Evolutionary conservation across 2,113 vertebrate genomes (phyloP).

Genomic region (Puntigrus tetrazona): DNA sequence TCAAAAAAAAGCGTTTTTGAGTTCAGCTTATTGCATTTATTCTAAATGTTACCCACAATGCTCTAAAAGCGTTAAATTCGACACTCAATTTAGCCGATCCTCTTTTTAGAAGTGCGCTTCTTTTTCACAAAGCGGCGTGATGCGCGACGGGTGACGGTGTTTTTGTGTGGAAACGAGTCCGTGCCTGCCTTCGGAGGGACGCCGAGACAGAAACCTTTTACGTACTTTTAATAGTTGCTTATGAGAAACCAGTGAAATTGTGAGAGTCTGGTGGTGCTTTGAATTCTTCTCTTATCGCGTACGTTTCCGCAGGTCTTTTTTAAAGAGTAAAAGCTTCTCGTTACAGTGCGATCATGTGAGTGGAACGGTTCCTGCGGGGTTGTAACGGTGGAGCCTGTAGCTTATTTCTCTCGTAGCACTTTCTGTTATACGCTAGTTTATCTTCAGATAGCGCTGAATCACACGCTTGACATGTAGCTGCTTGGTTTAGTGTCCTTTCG

Average conservation of each 20-base stretch:
- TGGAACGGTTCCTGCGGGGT: slow-evolving; percentile 25
- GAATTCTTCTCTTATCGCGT: not conserved
- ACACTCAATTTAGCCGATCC: not conserved
- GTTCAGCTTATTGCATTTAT: not conserved
- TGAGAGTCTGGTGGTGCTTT: not conserved
- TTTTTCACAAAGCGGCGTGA: not conserved
- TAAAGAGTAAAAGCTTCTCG: slow-evolving; percentile 29
- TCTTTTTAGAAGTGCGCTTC: not conserved
- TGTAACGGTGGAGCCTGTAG: slow-evolving; percentile 46
- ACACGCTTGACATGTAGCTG: slow-evolving; percentile 10
- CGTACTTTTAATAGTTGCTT: slow-evolving; percentile 31
- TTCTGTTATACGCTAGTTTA: slow-evolving; percentile 50
- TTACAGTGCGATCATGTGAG: not conserved
- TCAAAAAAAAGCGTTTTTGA: not conserved
- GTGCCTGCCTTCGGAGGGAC: slow-evolving; percentile 56
- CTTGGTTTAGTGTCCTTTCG: slow-evolving; percentile 18
- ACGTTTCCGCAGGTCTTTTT: slow-evolving; percentile 46
- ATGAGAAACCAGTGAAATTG: slow-evolving; percentile 37
- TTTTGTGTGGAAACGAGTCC: slow-evolving; percentile 8
- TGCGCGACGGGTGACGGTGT: not conserved
- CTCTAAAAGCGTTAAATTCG: not conserved
- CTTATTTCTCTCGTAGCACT: slow-evolving; percentile 64
- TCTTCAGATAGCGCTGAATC: slow-evolving; percentile 53
- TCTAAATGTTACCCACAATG: no score
- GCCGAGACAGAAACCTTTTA: slow-evolving; percentile 28